A percentile compares a stretch with the other conserved stretches of the same genome.
Conservation (phyloP, 2,888 invertebrate genomes). For the Orchesellides sinensis region DNA sequence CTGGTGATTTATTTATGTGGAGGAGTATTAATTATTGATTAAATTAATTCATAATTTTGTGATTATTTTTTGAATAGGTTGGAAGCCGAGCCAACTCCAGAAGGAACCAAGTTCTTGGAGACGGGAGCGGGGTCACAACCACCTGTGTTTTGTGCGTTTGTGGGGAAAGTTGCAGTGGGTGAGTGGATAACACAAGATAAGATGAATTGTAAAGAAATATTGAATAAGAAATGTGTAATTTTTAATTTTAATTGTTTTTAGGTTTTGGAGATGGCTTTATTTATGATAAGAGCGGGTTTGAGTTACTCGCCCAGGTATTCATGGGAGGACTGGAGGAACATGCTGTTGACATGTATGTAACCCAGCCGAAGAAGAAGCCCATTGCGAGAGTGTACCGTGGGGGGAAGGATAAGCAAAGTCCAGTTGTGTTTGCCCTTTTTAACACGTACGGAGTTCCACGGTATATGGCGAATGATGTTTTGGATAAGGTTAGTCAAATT, state of each 20-base stretch:
- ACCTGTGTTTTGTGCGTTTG: conserved; percentile 67
- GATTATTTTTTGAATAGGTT: conserved; percentile 56
- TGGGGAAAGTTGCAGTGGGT: conserved; percentile 69
- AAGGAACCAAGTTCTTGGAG: conserved; percentile 45
- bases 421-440: conserved; percentile 64
- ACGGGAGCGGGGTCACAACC: conserved; percentile 22
- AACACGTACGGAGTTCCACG: conserved; percentile 67
- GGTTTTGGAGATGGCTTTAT: conserved; percentile 70
- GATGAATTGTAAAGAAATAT: not conserved
- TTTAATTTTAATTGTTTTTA: conserved; percentile 6
- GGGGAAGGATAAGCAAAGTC: conserved; percentile 7
- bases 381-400: conserved; percentile 52
- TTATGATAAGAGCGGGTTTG: conserved; percentile 36
- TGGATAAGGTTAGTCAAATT: conserved; percentile 49
- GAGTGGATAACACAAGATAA: not conserved
- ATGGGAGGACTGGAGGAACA: conserved; percentile 67
- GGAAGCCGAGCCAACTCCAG: conserved; percentile 53
- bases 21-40: not conserved
- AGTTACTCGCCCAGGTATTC: conserved; percentile 53
- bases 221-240: not conserved
- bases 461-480: conserved; percentile 61
- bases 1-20: not conserved
- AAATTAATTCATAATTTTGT: not conserved
- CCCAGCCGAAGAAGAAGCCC: conserved; percentile 56
- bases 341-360: conserved; percentile 63